Evolutionary conservation across 2,797 vertebrate genomes (phyloP).

Genomic region (Sebastes reedi): DNA sequence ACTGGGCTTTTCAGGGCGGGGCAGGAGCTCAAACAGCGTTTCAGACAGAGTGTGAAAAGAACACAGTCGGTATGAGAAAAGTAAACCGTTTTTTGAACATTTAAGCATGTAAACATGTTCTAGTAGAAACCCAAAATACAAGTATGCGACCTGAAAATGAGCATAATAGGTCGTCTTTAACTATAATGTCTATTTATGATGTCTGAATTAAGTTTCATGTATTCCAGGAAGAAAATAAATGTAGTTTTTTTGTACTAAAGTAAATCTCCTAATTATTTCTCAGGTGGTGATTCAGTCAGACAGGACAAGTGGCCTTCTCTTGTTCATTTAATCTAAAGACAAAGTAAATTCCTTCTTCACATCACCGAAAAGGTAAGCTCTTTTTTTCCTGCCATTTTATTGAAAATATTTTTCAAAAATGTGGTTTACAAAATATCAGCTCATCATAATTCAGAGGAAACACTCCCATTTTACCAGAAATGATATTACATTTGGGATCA

Average conservation of each 20-base stretch:
- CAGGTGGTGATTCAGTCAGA: background rate
- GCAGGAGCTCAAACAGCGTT: too few relatives aligned
- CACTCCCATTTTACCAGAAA: too few relatives aligned
- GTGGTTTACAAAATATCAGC: background rate
- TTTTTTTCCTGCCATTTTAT: background rate
- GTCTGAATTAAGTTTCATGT: background rate
- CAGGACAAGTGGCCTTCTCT: background rate
- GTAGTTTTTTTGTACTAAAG: background rate
- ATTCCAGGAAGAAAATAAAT: background rate
- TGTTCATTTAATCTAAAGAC: background rate
- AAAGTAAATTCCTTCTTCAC: background rate
- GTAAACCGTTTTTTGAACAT: too few relatives aligned
- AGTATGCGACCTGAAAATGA: too few relatives aligned
- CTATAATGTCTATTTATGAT: background rate
- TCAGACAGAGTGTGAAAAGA: too few relatives aligned
- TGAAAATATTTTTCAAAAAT: background rate
- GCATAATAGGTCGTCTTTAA: background rate
- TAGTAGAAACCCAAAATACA: too few relatives aligned
- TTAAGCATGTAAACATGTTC: too few relatives aligned
- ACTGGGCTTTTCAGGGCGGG: too few relatives aligned
- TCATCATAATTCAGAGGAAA: too few relatives aligned
- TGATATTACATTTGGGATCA: too few relatives aligned
- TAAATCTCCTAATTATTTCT: background rate
- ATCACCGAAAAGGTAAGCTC: background rate
- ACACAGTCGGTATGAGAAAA: too few relatives aligned